Evolutionary conservation across 2,113 vertebrate genomes (phyloP).

Genomic region (Orycteropus afer): DNA sequence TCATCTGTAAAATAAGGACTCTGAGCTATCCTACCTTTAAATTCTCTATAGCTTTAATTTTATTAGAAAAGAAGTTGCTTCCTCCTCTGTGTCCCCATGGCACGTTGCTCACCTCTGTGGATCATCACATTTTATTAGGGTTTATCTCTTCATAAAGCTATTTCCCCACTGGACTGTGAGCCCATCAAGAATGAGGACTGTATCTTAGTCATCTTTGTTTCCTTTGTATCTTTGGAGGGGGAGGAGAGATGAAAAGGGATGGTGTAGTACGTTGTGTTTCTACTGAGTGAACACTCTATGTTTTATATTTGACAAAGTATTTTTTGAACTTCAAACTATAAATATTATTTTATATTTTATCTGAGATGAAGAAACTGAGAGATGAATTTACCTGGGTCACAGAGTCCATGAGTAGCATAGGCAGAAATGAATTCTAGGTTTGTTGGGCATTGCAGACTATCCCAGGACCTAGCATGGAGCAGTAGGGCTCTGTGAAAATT

Average conservation of each 20-base stretch:
- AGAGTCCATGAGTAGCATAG: not conserved
- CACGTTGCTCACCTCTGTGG: not conserved
- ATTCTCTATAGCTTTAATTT: not conserved
- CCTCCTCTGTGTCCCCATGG: not conserved
- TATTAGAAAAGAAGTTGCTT: constrained; percentile 5
- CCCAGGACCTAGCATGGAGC: not conserved
- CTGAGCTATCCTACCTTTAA: not conserved
- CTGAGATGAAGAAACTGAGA: not conserved
- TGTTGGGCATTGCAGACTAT: not conserved
- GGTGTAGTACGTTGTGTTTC: not conserved
- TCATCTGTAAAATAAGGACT: not conserved
- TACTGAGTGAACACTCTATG: not conserved
- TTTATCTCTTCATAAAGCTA: not conserved
- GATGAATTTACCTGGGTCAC: not conserved
- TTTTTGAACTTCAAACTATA: not conserved
- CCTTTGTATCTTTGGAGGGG: not conserved
- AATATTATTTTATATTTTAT: not conserved
- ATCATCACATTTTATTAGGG: not conserved
- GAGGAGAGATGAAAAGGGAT: not conserved
- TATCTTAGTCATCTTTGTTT: not conserved
- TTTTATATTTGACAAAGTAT: not conserved
- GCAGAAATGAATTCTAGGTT: not conserved
- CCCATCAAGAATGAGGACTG: not conserved
- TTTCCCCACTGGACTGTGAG: not conserved
- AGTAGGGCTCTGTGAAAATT: not conserved